Evolutionary conservation across 1,140 invertebrate species (phyloP), one percentile per base, ranked within the genome.

Genomic region (Drosophila dunni): DNA sequence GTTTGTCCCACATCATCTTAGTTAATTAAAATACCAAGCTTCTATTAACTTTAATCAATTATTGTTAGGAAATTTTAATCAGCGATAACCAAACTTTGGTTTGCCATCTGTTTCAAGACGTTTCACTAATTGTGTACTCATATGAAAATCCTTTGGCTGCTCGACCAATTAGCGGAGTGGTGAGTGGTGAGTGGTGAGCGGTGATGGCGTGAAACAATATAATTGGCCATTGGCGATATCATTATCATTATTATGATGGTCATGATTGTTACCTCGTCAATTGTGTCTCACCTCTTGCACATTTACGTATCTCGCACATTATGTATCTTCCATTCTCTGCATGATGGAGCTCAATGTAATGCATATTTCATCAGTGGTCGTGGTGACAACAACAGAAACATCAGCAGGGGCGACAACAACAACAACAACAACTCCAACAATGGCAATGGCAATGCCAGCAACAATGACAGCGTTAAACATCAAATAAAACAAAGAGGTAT

Each of bases 211-310:
- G 33, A 11, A 38, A 24, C 17, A 57, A 54, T 76, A 83, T 83
- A 88, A 89, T 86, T 88, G 79, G 83, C 84, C 72, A 79, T 84
- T 84, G 75, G 74, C 68, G 68, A 76, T 83, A 80, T 89, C 73
- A 65, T 53, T 75, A 61, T 75, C 79, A 89, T 89, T 89, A 78
- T 74, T 80, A 71, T 79, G 65, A 40, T 42, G 65, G 66, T 74
- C 68, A 79, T 89, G 82, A 89, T 88, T 79, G 79, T 68, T 53
- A 56, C 51, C 66, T 51, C 17, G 17, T 20, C 17, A 20, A 20
- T 20, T 20, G 17, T 20, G 17, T 20, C 17, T 20, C 17, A 20
- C 17, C 17, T 11, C n/a, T 24, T 1, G 2, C 10, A 24, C 48
- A 24, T 34, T 11, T 24, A 17, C 51, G 51, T 33, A 29, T 36